Base-by-base conservation (phyloP, 1,140 invertebrate species). In the Philotrypesis tridentata region DNA sequence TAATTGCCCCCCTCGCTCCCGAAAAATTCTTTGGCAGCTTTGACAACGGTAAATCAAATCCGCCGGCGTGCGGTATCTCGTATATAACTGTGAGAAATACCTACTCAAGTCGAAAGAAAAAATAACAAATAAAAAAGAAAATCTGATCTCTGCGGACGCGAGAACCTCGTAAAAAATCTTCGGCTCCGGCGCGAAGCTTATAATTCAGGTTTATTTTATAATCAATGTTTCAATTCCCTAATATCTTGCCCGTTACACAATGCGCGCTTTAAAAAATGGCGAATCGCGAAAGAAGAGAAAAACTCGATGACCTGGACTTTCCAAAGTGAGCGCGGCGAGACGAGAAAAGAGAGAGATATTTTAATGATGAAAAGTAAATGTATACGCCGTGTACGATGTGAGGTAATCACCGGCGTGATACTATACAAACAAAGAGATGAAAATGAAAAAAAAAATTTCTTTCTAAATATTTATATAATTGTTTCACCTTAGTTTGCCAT, bases 281-380 rank as follows among this genome's bases (percentile, higher is more conserved):
- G 9, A 71, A 17, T 17, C 9, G 61, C 17, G 65, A 73, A 72
- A 73, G 55, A 71, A 37, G 63, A 67, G 63, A 67, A 43, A 74
- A 74, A 74, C 60, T 63, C 71, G n/a, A 33, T 25, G n/a, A 80
- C 61, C 29, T 68, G 63, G 80, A 81, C 80, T 81, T 81, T 81
- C 73, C 65, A 81, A 81, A 81, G 71, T 33, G 55, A 17, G 55
- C 12, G 21, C 71, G 29, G 40, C 33, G 25, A 72, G 48, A 63
- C 5, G 43, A 17, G 43, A 48, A 17, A 17, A 48, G 48, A n/a
- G 48, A 55, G 48, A 17, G 48, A n/a, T 37, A 14, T 37, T 81
- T 81, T 80, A 80, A 76, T 76, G 73, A 81, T 81, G 63, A 68
- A 81, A 75, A 70, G 73, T 70, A 70, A 68, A 81, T 68, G 79